These are phyloP conservation scores for Megalurothrips usitatus DNA, from an alignment of 2,888 invertebrate genomes.

Conservation along the genomic window DNA sequence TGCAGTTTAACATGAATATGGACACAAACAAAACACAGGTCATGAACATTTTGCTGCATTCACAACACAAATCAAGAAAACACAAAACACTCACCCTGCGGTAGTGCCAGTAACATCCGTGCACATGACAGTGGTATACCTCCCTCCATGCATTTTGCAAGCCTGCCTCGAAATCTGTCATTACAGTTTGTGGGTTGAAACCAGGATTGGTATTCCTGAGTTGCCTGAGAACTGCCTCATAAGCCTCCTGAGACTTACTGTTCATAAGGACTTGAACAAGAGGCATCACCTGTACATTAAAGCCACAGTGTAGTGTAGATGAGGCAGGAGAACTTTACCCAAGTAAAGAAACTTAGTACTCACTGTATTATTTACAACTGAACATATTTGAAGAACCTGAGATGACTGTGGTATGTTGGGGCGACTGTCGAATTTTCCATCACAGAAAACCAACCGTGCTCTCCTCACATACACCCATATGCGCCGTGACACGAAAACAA, in stretches of 20 bases:
- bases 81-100: not conserved
- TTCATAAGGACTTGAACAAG: not conserved
- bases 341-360: not conserved
- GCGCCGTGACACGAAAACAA: not conserved
- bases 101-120: not conserved
- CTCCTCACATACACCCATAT: not conserved
- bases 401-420: not conserved
- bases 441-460: not conserved
- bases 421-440: not conserved
- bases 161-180: not conserved
- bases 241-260: not conserved
- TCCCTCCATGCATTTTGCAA: not conserved
- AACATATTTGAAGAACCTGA: not conserved
- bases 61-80: not conserved
- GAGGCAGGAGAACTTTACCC: not conserved
- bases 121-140: not conserved
- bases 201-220: not conserved
- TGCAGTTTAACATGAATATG: not conserved
- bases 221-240: not conserved
- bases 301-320: not conserved
- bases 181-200: not conserved
- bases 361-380: not conserved
- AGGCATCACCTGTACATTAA: not conserved
- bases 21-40: too few relatives aligned
- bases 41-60: too few relatives aligned